Conservation (phyloP, 2,113 vertebrate genomes). For the Eonycteris spelaea region DNA sequence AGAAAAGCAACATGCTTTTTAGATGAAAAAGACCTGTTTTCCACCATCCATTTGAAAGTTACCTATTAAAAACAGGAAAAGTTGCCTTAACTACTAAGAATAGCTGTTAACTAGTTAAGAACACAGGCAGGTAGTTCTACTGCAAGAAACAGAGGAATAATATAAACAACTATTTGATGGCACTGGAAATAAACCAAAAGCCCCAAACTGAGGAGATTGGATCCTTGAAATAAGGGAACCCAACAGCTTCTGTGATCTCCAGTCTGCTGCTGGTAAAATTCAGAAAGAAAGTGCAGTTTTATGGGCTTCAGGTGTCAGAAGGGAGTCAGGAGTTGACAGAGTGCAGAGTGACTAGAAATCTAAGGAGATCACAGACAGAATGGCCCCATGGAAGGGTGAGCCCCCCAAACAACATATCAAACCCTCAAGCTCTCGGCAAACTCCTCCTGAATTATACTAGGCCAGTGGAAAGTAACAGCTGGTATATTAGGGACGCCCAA, state of each 20-base stretch:
- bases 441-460: not conserved
- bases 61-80: not conserved
- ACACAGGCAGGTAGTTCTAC: not conserved
- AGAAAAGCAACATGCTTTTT: not conserved
- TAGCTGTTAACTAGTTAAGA: not conserved
- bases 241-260: too few relatives aligned
- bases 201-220: not conserved
- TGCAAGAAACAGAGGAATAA: not conserved
- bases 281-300: not conserved
- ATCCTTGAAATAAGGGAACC: not conserved
- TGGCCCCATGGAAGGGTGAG: not conserved
- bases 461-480: not conserved
- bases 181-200: not conserved
- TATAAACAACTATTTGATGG: not conserved
- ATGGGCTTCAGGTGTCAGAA: not conserved
- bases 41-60: not conserved
- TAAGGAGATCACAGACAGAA: not conserved
- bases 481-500: not conserved
- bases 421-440: not conserved
- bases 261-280: not conserved
- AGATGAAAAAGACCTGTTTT: not conserved
- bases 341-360: not conserved
- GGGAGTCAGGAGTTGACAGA: not conserved
- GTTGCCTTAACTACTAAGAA: not conserved
- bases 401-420: not conserved